Evolutionary conservation across 2,888 invertebrate species (phyloP).

Genomic region (Lasioglossum pauxillum): DNA sequence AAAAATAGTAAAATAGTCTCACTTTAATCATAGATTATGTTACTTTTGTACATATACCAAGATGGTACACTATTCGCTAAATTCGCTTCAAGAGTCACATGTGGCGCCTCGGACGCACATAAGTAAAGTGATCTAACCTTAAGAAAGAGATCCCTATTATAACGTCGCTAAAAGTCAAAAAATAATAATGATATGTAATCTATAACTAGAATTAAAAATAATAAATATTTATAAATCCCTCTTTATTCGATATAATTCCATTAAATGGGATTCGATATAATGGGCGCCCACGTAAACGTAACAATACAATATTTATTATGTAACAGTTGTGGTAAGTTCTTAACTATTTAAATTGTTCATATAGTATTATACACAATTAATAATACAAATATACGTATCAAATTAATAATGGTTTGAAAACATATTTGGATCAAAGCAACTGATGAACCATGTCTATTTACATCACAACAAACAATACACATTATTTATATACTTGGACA

Average conservation of each 20-base stretch:
- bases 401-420: background rate
- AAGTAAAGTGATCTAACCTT: background rate
- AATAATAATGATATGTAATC: background rate
- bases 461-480: background rate
- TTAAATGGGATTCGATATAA: background rate
- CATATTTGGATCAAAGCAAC: background rate
- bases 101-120: background rate
- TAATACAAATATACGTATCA: background rate
- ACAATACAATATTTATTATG: background rate
- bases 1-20: too few species aligned
- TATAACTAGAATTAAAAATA: background rate
- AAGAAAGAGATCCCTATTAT: background rate
- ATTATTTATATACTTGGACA: too few species aligned
- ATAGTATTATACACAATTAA: background rate
- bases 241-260: background rate
- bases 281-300: background rate
- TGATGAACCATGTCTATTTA: background rate
- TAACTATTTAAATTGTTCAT: background rate
- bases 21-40: background rate
- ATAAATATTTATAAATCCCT: background rate
- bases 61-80: background rate
- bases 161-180: background rate
- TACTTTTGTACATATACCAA: background rate
- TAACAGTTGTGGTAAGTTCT: background rate
- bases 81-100: too few species aligned